Evolutionary conservation across 2,888 invertebrate species (phyloP).

Genomic region (Leucophenga montana): DNA sequence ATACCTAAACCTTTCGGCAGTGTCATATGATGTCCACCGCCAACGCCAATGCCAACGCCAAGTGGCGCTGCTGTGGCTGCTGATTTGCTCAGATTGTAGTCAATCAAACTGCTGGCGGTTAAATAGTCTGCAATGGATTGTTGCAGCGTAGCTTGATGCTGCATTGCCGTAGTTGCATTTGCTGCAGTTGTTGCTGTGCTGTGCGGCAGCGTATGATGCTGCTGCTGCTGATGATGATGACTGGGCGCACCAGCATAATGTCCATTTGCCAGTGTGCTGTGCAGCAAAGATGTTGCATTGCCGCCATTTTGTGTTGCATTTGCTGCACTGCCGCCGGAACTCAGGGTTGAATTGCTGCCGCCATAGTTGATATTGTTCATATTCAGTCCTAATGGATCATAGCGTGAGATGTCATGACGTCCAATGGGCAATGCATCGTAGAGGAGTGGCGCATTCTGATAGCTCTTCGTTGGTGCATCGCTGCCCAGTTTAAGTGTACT

Average conservation of each 20-base stretch:
- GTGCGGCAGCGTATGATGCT: conserved; percentile 68
- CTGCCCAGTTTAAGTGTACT: conserved; percentile 70
- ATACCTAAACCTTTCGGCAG: conserved; percentile 65
- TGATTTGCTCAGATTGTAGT: conserved; percentile 70
- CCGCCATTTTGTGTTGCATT: conserved; percentile 41
- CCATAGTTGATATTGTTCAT: conserved; percentile 58
- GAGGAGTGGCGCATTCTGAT: conserved; percentile 66
- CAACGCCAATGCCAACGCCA: conserved; percentile 28
- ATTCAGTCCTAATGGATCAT: conserved; percentile 65
- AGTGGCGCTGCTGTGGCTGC: conserved; percentile 50
- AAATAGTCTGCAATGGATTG: conserved; percentile 70
- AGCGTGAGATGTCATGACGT: conserved; percentile 62
- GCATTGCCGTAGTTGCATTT: conserved; percentile 46
- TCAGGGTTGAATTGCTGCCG: conserved; percentile 60
- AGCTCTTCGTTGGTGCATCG: conserved; percentile 63
- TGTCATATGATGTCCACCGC: conserved; percentile 63
- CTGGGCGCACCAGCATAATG: conserved; percentile 41
- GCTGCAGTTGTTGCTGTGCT: conserved; percentile 38
- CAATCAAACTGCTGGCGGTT: conserved; percentile 71
- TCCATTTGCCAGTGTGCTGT: conserved; percentile 44
- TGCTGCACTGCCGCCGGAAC: conserved; percentile 54
- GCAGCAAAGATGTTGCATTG: conserved; percentile 39
- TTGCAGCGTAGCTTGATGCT: conserved; percentile 61
- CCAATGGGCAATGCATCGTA: conserved; percentile 70
- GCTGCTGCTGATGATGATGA: conserved; percentile 61